Base-by-base conservation (phyloP, 2,113 vertebrate genomes). In the Trinectes maculatus region DNA sequence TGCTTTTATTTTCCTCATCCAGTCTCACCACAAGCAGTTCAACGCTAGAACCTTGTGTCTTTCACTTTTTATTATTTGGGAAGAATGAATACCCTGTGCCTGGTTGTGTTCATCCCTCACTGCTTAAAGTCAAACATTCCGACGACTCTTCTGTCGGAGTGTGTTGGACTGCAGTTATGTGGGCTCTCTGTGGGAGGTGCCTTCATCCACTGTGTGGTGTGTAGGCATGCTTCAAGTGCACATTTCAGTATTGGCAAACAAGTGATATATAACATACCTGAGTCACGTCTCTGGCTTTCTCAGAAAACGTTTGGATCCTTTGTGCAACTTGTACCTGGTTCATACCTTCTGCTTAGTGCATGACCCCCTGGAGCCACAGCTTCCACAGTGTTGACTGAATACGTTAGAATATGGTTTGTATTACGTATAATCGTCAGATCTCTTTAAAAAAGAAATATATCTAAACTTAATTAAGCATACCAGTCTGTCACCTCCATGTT, bases 41-140 rank as follows among this genome's bases (percentile, higher is more conserved):
- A 19, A 33, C 49, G 21, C 21, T 19, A 16, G 22, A 19, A 11
- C 3, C 6, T 28, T 28, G 4, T 52, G 31, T 62, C 29, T 43
- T 18, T 47, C 28, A 33, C 8, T 29, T 37, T 3, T 46, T 13
- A 36, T 49, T 48, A 33, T 62, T 31, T 69, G 65, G 12, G 48
- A 75, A 26, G 40, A 40, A 68, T 49, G 59, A 13, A 55, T 54
- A n/a, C 53, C 34, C 29, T 9, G 40, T 79, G 39, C 28, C 7
- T 39, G 13, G 8, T 42, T 12, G 16, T 74, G 77, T 74, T 74
- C 44, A 78, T 76, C 29, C 40, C 25, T 3, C 1, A 12, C 15
- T n/a, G 16, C 34, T 61, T 29, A 33, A 26, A 71, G 66, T 75
- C 67, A 79, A 85, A 67, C 49, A 69, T 61, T 56, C 34, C 57